Conservation (phyloP, 2,888 invertebrate genomes). For the Abrostola triplasia region DNA sequence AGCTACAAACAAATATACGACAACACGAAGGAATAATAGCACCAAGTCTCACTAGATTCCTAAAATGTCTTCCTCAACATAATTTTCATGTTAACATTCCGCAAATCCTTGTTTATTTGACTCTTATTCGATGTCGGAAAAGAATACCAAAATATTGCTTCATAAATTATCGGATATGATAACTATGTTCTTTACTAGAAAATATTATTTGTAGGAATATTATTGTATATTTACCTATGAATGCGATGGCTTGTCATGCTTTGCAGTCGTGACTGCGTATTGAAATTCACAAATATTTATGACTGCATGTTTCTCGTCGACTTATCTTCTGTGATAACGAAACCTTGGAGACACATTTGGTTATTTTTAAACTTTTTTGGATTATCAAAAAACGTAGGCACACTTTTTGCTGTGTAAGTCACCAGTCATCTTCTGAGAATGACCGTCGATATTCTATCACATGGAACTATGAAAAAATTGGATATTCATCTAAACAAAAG, state of each 20-base stretch:
- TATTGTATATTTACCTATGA: conserved; percentile 54
- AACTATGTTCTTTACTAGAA: conserved; percentile 34
- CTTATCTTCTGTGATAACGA: conserved; percentile 60
- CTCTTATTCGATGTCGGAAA: conserved; percentile 38
- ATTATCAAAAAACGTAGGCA: conserved; percentile 64
- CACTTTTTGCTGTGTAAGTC: conserved; percentile 57
- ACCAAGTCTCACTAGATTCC: conserved; percentile 43
- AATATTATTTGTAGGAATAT: conserved; percentile 31
- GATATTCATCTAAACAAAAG: conserved; percentile 75
- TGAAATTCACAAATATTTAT: conserved; percentile 51
- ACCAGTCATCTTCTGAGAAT: conserved; percentile 67
- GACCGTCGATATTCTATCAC: conserved; percentile 62
- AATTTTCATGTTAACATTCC: conserved; percentile 56
- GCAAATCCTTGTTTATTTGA: conserved; percentile 58
- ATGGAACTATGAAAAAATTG: conserved; percentile 54
- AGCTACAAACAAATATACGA: conserved; percentile 50
- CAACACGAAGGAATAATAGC: conserved; percentile 48
- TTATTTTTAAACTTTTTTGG: conserved; percentile 61
- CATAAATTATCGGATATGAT: conserved; percentile 50
- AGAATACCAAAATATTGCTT: conserved; percentile 36
- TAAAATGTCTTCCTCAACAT: conserved; percentile 55
- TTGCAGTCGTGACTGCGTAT: conserved; percentile 32
- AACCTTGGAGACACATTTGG: conserved; percentile 54
- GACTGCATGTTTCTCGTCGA: conserved; percentile 46
- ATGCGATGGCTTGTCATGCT: conserved; percentile 37